Evolutionary conservation across 2,797 vertebrate species (phyloP), one percentile per base, ranked within the genome.

Genomic region (Agapornis canus): DNA sequence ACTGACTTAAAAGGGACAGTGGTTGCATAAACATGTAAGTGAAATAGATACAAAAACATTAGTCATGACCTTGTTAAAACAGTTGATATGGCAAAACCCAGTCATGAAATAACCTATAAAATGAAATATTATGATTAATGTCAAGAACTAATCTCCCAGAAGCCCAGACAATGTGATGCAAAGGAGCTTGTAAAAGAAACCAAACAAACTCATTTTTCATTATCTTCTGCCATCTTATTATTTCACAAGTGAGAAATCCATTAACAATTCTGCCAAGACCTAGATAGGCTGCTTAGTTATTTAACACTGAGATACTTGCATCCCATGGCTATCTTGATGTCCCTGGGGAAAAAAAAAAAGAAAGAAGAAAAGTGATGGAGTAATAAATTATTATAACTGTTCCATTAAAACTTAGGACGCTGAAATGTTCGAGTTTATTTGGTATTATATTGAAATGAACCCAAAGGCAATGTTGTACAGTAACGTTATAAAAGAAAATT

Each of bases 401-500:
- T 97, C 64, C 87, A 96, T 94, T 95, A 94, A 94, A 95, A 78
- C 81, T 92, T 93, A 88, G 89, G 89, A 97, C 6, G 1, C 88
- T 76, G 45, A 66, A 79, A 94, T 89, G 95, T 94, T 96, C 86
- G 93, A 85, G 81, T 98, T 98, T 98, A 98, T 98, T 98, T 96
- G 78, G 35, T 71, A 82, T 96, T 91, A 96, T 96, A 96, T 95
- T 97, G 92, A 92, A 96, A 96, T 89, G 87, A 97, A 96, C 87
- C 82, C 68, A 97, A 97, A 97, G 95, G 97, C 97, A 97, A 97
- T 92, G 64, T 89, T 95, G 89, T 96, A 98, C 96, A 97, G 95
- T 93, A 97, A 94, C 95, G 94, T 97, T 97, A 97, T 96, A 97
- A 97, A 97, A 96, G 80, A 96, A 97, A 97, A 97, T 95, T 86